Conservation (phyloP, 1,140 invertebrate species). For the Drosophila tani region DNA sequence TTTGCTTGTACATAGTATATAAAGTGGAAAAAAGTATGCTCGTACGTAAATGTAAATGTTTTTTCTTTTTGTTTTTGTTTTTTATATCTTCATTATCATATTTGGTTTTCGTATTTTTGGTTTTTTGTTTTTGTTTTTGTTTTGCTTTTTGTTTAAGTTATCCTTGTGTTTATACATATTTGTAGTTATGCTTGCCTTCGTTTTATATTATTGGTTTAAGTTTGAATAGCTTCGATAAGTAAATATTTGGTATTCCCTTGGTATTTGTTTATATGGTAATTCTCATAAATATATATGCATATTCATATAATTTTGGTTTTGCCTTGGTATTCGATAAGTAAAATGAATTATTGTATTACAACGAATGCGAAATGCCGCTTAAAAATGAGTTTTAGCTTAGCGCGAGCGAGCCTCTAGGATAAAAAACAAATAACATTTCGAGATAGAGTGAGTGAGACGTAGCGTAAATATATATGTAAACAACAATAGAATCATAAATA, state of each 20-base stretch:
- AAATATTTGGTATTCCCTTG: slow-evolving; percentile 65
- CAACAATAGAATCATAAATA: slow-evolving; percentile 57
- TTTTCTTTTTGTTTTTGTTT: slow-evolving; percentile 14
- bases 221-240: slow-evolving; percentile 71
- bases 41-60: slow-evolving; percentile 56
- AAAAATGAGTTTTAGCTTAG: slow-evolving; percentile 70
- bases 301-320: slow-evolving; percentile 47
- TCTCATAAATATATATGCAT: slow-evolving; percentile 48
- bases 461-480: slow-evolving; percentile 48
- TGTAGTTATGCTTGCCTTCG: slow-evolving; percentile 46
- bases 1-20: slow-evolving; percentile 68
- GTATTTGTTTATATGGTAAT: slow-evolving; percentile 44
- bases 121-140: slow-evolving; percentile 8
- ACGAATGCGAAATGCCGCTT: slow-evolving; percentile 76
- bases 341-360: slow-evolving; percentile 78
- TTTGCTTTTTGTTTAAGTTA: slow-evolving; percentile 34
- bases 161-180: slow-evolving; percentile 42
- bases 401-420: slow-evolving; percentile 74
- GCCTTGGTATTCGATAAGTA: slow-evolving; percentile 52
- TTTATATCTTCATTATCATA: slow-evolving; percentile 37
- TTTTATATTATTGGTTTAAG: slow-evolving; percentile 50
- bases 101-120: slow-evolving; percentile 44
- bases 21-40: slow-evolving; percentile 75
- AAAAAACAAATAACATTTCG: slow-evolving; percentile 61
- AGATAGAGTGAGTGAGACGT: slow-evolving; percentile 30